Evolutionary conservation across 92 coral and sea anemone species (phyloP), one percentile per base, ranked within the genome.

Genomic region (Montipora capitata): DNA sequence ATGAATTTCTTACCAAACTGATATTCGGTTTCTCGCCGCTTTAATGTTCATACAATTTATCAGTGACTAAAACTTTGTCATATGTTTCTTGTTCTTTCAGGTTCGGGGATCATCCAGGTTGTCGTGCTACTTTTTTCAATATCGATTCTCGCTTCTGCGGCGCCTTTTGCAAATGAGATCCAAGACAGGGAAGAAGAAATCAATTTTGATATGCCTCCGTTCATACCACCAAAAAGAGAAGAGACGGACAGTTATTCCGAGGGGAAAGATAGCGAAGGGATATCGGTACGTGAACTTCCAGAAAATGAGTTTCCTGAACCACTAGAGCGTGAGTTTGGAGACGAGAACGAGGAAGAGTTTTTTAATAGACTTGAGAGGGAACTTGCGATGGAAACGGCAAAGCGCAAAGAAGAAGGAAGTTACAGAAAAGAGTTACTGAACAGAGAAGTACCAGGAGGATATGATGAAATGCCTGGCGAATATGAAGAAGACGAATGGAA

Each of bases 341-440:
- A 81, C 2, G 76, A 66, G 12, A 66, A 35, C 15, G 75, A 35
- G 10, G 65, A 80, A 17, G 54, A 68, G 15, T 68, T 81, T 17
- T 51, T 81, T 4, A 68, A 40, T 40, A 39, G 77, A 51, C 77
- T 81, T 16, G 76, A 81, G 68, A 81, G 77, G 54, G 77, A 81
- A 54, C 77, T 81, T 15, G 77, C 77, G 0, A 10, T 11, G 77
- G 48, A 62, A 20, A 76, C 71, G 71, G 49, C 73, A 18, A 27
- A 18, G 8, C 10, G 2, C 18, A 54, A 67, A 10, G 51, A 49
- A 48, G 51, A 12, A 18, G 39, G 39, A 9, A n/a, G 27, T 40
- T 2, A 15, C 38, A 43, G 13, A 2, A 41, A 73, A 48, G 58
- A 81, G 56, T 20, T 49, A 49, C 20, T 14, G 18, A 74, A 17